These are phyloP conservation scores for Nematopogon swammerdamellus DNA, from an alignment of 2,888 invertebrate genomes.

Conservation along the genomic window DNA sequence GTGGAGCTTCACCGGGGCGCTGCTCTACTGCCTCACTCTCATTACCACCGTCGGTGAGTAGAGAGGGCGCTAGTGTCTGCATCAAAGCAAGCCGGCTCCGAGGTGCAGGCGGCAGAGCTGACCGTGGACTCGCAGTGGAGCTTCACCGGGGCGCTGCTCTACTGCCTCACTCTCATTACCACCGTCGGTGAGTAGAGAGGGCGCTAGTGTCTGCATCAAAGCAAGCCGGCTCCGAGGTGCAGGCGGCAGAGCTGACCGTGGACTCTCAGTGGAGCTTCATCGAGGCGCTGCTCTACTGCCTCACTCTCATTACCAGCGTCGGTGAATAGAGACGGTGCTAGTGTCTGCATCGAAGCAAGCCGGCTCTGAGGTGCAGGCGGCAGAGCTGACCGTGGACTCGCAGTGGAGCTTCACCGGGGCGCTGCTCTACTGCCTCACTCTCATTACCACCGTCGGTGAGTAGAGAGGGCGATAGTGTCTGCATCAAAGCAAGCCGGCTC, in stretches of 20 bases:
- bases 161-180: constrained; percentile 72
- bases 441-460: constrained; percentile 75
- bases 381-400: too few relatives aligned
- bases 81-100: constrained; percentile 36
- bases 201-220: too few relatives aligned
- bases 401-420: constrained; percentile 71
- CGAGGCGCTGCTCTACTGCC: constrained; percentile 68
- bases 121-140: constrained; percentile 57
- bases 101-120: too few relatives aligned
- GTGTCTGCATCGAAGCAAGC: too few relatives aligned
- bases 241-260: constrained; percentile 16
- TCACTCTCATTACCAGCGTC: constrained; percentile 74
- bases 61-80: constrained; percentile 42
- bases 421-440: constrained; percentile 67
- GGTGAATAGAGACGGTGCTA: too few relatives aligned
- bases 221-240: too few relatives aligned
- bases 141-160: constrained; percentile 68
- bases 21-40: constrained; percentile 82
- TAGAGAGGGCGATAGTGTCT: constrained; percentile 8
- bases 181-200: constrained; percentile 62
- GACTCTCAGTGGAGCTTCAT: constrained; percentile 64
- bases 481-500: too few relatives aligned
- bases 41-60: constrained; percentile 86
- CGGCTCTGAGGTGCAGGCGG: too few relatives aligned
- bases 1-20: constrained; percentile 82